These are phyloP conservation scores for Elachura formosa DNA, from an alignment of 2,113 vertebrate genomes.

Conservation along the genomic window DNA sequence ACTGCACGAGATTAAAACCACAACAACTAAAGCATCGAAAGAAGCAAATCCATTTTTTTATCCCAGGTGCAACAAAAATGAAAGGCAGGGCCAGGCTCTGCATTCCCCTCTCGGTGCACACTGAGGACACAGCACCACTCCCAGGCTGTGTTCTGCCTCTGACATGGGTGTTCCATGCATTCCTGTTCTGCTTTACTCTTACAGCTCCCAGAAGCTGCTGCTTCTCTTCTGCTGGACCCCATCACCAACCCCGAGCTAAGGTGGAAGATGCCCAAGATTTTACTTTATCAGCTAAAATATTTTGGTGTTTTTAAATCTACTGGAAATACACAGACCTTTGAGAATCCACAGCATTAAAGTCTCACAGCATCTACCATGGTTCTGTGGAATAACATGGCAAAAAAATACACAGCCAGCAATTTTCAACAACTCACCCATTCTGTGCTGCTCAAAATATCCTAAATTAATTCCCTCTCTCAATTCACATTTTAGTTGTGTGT, in stretches of 20 bases:
- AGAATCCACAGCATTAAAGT: not conserved
- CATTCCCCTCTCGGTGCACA: fast-evolving
- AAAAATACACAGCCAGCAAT: not conserved
- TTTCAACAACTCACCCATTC: slow-evolving; percentile 1
- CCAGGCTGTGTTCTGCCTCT: not conserved
- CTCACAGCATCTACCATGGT: not conserved
- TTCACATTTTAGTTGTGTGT: not conserved
- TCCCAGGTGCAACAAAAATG: not conserved
- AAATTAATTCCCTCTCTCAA: not conserved
- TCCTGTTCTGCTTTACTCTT: not conserved
- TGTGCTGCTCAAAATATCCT: not conserved
- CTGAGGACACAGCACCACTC: not conserved
- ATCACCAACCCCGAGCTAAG: not conserved
- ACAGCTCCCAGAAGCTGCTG: not conserved
- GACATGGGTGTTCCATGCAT: fast-evolving
- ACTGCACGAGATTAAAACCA: not conserved
- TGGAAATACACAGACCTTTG: not conserved
- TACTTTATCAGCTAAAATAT: not conserved
- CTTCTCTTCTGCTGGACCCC: not conserved
- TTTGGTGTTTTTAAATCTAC: not conserved
- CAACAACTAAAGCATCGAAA: not conserved
- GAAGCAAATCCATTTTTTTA: not conserved
- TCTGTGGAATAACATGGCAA: not conserved
- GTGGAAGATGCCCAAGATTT: not conserved
- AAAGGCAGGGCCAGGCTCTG: not conserved